phyloP scores from a whole-genome alignment of 2,888 invertebrate species.

The Phyllotreta cruciferae region DNA sequence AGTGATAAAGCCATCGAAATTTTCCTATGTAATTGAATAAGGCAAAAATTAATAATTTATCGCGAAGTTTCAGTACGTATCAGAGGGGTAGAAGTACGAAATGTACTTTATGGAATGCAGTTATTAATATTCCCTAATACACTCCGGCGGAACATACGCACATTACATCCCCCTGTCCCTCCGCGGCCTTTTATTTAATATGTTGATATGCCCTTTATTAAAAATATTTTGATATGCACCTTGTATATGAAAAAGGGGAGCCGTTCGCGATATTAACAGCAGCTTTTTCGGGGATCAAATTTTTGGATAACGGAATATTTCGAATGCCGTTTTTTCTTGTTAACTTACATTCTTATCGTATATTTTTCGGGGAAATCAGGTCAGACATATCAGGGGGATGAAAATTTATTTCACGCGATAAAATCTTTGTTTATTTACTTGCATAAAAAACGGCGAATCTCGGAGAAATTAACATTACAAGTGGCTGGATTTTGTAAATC shows the following conservation, averaged over 20 bases:
- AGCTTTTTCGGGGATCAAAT: constrained; percentile 27
- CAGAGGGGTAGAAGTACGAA: constrained; percentile 34
- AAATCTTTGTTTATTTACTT: too few species aligned
- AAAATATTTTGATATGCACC: constrained; percentile 45
- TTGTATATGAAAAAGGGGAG: constrained; percentile 29
- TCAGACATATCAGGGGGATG: too few species aligned
- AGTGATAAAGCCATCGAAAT: too few species aligned
- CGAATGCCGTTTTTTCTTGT: constrained; percentile 27
- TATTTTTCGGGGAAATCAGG: background rate
- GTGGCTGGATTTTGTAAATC: too few species aligned
- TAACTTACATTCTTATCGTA: constrained; percentile 1
- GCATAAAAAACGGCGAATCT: too few species aligned
- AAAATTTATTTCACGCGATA: too few species aligned
- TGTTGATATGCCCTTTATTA: constrained; percentile 43
- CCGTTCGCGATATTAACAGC: constrained; percentile 22
- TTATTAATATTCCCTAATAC: constrained; percentile 47
- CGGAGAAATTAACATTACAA: too few species aligned
- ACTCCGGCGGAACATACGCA: constrained; percentile 39
- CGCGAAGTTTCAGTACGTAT: background rate
- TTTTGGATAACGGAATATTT: constrained; percentile 25
- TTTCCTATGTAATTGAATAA: too few species aligned
- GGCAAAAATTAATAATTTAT: constrained; percentile 1
- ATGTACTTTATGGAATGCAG: constrained; percentile 42
- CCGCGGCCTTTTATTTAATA: constrained; percentile 25
- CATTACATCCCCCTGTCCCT: constrained; percentile 33